phyloP scores from a whole-genome alignment of 2,113 vertebrate genomes.

The Nothocercus julius region DNA sequence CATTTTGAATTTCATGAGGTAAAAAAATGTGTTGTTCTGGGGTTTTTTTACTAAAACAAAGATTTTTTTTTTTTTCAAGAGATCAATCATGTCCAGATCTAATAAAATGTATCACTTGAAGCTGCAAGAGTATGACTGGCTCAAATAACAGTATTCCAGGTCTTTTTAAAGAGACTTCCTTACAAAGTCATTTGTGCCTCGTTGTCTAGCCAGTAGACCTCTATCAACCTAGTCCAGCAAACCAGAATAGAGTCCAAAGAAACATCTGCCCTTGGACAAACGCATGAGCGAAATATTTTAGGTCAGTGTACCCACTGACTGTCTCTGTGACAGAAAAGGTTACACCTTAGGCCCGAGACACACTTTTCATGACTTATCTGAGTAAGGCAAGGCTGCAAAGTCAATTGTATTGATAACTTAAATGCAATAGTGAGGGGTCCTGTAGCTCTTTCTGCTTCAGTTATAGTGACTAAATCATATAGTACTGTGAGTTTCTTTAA shows the following conservation, averaged over 20 bases:
- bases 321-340: neutral
- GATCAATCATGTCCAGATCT: neutral
- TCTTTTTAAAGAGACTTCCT: neutral
- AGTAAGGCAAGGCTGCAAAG: neutral
- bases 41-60: neutral
- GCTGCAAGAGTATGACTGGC: neutral
- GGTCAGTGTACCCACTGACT: neutral
- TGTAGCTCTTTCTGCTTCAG: neutral
- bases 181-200: neutral
- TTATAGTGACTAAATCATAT: neutral
- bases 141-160: neutral
- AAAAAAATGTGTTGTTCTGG: neutral
- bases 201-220: neutral
- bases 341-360: neutral
- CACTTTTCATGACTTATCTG: neutral
- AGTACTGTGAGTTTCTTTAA: neutral
- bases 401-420: neutral
- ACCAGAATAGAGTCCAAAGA: neutral
- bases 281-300: fast-evolving
- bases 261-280: neutral
- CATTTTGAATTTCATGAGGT: neutral
- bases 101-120: neutral
- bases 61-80: neutral
- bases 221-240: neutral
- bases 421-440: neutral